Evolutionary conservation across 2,113 vertebrate species (phyloP).

Genomic region (Macrotus californicus): DNA sequence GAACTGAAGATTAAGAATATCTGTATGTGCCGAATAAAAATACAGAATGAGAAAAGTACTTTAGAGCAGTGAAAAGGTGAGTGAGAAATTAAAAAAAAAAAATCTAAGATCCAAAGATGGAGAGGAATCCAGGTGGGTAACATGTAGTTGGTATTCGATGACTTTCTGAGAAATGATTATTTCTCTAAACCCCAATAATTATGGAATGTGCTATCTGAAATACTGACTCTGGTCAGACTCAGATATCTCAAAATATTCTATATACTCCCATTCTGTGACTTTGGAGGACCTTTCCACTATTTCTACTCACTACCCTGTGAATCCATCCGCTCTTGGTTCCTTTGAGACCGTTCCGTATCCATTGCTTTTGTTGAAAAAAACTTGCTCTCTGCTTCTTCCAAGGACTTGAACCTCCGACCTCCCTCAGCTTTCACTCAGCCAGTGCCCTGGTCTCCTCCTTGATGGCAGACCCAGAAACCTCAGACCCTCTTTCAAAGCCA

Average conservation of each 20-base stretch:
- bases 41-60: background rate
- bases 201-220: background rate
- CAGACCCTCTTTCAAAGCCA: background rate
- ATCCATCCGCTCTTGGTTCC: background rate
- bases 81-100: background rate
- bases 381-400: background rate
- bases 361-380: background rate
- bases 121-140: background rate
- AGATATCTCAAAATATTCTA: accelerated
- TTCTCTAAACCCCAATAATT: background rate
- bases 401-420: background rate
- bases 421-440: background rate
- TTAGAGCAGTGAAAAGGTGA: background rate
- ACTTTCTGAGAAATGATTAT: background rate
- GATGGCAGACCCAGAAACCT: background rate
- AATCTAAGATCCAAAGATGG: background rate
- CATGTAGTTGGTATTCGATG: background rate
- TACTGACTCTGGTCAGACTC: background rate
- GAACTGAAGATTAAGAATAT: background rate
- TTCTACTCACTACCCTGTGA: background rate
- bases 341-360: accelerated
- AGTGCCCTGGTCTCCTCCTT: background rate
- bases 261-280: accelerated
- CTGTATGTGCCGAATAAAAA: background rate
- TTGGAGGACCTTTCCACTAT: background rate